These are phyloP conservation scores for Eustalomyia histrio DNA, from an alignment of 2,888 invertebrate genomes.

Conservation along the genomic window DNA sequence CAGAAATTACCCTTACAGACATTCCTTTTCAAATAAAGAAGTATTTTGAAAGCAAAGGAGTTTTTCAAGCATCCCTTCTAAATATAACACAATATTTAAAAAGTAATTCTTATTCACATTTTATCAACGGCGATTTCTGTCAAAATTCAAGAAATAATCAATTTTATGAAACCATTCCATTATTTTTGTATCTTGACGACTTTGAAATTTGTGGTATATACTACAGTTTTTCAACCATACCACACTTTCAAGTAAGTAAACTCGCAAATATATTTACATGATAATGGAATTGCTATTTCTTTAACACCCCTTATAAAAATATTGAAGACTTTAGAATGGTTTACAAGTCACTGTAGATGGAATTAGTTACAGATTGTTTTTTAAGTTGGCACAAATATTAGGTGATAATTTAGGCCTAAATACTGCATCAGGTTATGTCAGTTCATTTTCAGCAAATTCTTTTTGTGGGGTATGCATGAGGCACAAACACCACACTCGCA, in stretches of 20 bases:
- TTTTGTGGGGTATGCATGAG: constrained; percentile 61
- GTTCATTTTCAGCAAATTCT: constrained; percentile 58
- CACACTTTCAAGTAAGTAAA: constrained; percentile 31
- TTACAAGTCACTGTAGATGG: constrained; percentile 45
- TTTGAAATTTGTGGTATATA: constrained; percentile 53
- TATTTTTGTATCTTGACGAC: constrained; percentile 53
- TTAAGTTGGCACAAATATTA: constrained; percentile 56
- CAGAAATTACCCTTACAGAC: constrained; percentile 50
- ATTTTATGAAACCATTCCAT: constrained; percentile 44
- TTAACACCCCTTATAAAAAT: constrained; percentile 51
- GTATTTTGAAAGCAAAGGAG: constrained; percentile 53
- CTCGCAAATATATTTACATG: constrained; percentile 54
- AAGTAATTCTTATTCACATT: constrained; percentile 36
- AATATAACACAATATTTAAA: constrained; percentile 32
- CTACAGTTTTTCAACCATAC: constrained; percentile 51
- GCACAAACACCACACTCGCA: constrained; percentile 40
- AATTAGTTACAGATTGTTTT: constrained; percentile 41
- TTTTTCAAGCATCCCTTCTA: constrained; percentile 34
- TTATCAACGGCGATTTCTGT: constrained; percentile 51
- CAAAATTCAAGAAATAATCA: constrained; percentile 35
- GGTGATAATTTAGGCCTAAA: constrained; percentile 56
- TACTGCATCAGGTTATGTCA: constrained; percentile 52
- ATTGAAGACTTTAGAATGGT: constrained; percentile 56
- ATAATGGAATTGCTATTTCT: constrained; percentile 51
- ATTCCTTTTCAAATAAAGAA: constrained; percentile 60